Base-by-base conservation (phyloP, 2,113 vertebrate species). In the Rhabdornis inornatus region DNA sequence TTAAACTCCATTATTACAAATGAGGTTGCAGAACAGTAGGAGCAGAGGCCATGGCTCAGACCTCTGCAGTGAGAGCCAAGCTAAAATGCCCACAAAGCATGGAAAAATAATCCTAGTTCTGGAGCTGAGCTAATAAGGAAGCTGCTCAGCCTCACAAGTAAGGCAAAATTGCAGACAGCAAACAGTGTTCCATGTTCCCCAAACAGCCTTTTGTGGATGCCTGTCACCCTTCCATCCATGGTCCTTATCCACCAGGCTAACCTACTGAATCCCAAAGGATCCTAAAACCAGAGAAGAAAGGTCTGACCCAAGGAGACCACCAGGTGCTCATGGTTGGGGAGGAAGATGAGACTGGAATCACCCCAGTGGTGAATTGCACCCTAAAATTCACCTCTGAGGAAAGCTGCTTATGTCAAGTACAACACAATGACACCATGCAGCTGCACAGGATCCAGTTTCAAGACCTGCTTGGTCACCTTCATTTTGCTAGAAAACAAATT, bases 311-410 rank as follows among this genome's bases (percentile, higher is more conserved):
- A 56, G 27, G 16, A 81, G 56, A 75, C 17, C 9, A 55, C 20
- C 0, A 2, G 7, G 13, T n/a, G 8, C 11, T 57, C 19, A 4
- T 9, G 19, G 23, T 0, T 81, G 15, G 27, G 17, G 6, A 33
- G 31, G 31, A 15, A 30, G 47, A 30, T 30, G n/a, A 82, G 37
- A 44, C 5, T 7, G 35, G 8, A 70, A 37, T 45, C 24, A 24
- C 9, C 15, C 8, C 33, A 20, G 1, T 10, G 23, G 31, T 27
- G 31, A 90, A 55, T 1, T 22, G 11, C 42, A 45, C 15, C 42
- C 61, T 45, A 55, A 88, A 85, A 71, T 63, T 70, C 61, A 66
- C 56, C 16, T 44, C 17, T 12, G 31, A 78, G 33, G 42, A 8
- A 24, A 70, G 20, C 13, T 63, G 5, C 39, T 40, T 17, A 10